Base-by-base conservation (phyloP, 2,888 invertebrate genomes). In the Tupiocoris notatus region DNA sequence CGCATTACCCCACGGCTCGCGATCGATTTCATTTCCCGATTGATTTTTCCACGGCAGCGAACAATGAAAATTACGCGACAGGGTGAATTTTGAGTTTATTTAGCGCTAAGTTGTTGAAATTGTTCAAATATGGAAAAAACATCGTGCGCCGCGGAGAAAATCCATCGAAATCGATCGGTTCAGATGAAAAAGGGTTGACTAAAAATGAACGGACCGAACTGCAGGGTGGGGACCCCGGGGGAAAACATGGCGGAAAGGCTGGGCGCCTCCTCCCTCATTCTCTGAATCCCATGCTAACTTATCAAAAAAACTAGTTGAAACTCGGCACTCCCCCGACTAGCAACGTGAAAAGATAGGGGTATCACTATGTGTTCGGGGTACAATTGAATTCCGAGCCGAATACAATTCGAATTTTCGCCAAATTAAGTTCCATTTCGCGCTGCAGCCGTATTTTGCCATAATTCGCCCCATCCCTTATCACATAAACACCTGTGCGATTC, bases 221-320 rank as follows among this genome's bases (percentile, higher is more conserved):
- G 75, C 77, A 79, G 79, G 80, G 79, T 39, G 39, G 39, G 39
- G 39, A 12, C 39, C 39, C 39, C 39, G 79, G 80, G 78, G 76
- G 76, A 81, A 81, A 86, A 88, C 87, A 89, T 89, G 89, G 88
- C 89, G 88, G 87, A 88, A 87, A 89, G 89, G 81, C 78, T 79
- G 39, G 39, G 39, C 39, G 39, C 39, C 39, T 39, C 39, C 39
- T 39, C 39, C 39, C 12, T 39, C 39, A 39, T 39, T 39, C 39
- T 39, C 39, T 76, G 73, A 62, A 73, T 25, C 61, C 39, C 2
- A 54, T 23, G 59, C 61, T 59, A 23, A 59, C 61, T 23, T 70
- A 58, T 58, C 59, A 58, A 23, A 63, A 39, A 39, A 59, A 70
- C 70, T 70, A 70, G 59, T 70, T 70, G 39, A 39, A 39, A 39